Evolutionary conservation across 2,113 vertebrate species (phyloP), one percentile per base, ranked within the genome.

Genomic region (Marmota monax): DNA sequence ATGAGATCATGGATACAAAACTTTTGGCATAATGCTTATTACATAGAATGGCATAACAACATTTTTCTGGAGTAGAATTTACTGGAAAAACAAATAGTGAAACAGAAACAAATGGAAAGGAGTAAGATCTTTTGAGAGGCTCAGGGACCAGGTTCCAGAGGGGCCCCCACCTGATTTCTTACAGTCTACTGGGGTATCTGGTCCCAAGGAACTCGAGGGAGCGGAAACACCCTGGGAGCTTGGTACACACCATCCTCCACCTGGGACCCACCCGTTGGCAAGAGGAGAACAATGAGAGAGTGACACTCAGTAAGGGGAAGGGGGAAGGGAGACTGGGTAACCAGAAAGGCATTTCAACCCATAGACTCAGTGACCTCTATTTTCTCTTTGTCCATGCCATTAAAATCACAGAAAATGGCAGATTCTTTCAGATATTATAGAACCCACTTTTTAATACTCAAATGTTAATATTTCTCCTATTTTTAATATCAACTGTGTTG

Each of bases 11-110:
- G 16, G 27, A 74, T 34, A 90, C 22, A 85, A 95, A 96, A 78
- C 32, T 2, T 82, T 65, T 94, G 67, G 67, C 80, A 80, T 37
- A 79, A 90, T 12, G 23, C 23, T 84, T 51, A 90, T 70, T 37
- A 45, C 3, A 58, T 7, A 83, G 8, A 42, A 8, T 83, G 94
- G n/a, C 1, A 63, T 87, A 84, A 87, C 70, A 45, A 42, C 37
- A 80, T 25, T 56, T 94, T 63, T 45, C 25, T 84, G n/a, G 25
- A 85, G 25, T 76, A 94, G 69, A 97, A 88, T 90, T 94, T 84
- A 32, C 73, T 96, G 42, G 45, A 96, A 92, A 8, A 72, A 22
- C 9, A 51, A 73, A 34, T 65, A 82, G 13, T 87, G 77, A 95
- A 89, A 67, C 17, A 29, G 51, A 97, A 94, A 79, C 3, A 72